Base-by-base conservation (phyloP, 2,113 vertebrate genomes). In the Seriola rivoliana region DNA sequence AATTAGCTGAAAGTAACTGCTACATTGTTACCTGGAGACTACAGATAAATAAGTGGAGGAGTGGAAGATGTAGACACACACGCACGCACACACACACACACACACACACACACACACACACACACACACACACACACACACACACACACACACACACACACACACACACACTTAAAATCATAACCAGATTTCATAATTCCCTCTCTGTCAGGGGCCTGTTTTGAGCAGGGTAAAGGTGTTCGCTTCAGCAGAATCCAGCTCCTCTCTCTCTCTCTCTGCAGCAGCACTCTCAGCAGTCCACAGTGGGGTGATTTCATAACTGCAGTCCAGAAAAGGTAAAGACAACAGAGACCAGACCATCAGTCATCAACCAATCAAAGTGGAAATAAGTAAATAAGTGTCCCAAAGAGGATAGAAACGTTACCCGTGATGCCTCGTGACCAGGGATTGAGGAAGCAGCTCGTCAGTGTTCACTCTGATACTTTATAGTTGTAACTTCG, bases 251-350 rank as follows among this genome's bases (percentile, higher is more conserved):
- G 25, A 83, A 85, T 68, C 36, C 46, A n/a, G 55, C 40, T 52
- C 57, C 2, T 48, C 66, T 55, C 13, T 48, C 36, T 21, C 48
- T 79, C 36, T 21, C 40, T 36, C 48, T 79, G 76, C 48, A 79
- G 62, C 72, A 42, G 69, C n/a, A 11, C 72, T 80, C 58, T 63
- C 42, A 71, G 75, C 44, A 81, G 68, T 40, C n/a, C 60, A 44
- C 82, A 70, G 66, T 48, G 1, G 74, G 21, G 10, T 68, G 68
- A 68, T 84, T 91, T 85, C 59, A 63, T 71, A 79, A 78, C 76
- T 44, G 40, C 78, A 85, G 75, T 67, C 67, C 50, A 80, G 29
- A 58, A 69, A 71, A 42, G 12, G 77, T 29, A 58, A 76, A 83
- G n/a, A 62, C 16, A 78, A 75, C 52, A 78, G 57, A 78, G 34